Percentiles rank a stretch among this genome's conserved stretches.
phyloP scores from a whole-genome alignment of 2,797 vertebrate genomes.

The Buphagus erythrorhynchus region DNA sequence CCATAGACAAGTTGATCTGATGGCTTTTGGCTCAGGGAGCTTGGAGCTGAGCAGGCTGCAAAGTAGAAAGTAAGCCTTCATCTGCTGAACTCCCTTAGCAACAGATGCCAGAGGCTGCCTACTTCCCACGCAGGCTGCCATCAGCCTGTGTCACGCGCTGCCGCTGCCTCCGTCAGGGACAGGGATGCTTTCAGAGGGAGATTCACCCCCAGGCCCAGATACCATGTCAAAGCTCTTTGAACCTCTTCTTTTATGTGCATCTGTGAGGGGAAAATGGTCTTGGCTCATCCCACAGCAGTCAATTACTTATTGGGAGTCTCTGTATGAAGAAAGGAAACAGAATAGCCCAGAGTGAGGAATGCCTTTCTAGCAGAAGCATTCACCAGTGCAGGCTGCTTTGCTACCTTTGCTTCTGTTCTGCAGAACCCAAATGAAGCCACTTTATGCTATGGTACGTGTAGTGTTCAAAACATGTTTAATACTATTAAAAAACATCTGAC shows the following conservation, averaged over 20 bases:
- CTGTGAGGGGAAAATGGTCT: neutral
- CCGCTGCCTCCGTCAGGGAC: neutral
- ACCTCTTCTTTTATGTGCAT: neutral
- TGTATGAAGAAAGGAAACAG: neutral
- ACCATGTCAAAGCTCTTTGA: neutral
- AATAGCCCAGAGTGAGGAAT: neutral
- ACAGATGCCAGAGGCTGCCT: constrained; percentile 43
- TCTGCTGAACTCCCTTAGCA: constrained; percentile 9
- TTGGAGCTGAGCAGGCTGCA: neutral
- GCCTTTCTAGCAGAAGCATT: neutral
- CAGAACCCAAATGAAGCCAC: neutral
- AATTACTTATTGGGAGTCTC: neutral
- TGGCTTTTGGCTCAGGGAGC: constrained; percentile 8
- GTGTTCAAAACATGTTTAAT: neutral
- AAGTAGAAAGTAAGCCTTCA: constrained; percentile 4
- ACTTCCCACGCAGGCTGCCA: neutral
- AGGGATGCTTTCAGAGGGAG: neutral
- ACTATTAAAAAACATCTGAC: neutral
- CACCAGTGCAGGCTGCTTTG: neutral
- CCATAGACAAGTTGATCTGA: constrained; percentile 23
- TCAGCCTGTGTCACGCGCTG: neutral
- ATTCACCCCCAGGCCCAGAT: neutral
- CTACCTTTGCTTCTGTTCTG: neutral
- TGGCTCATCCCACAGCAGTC: neutral
- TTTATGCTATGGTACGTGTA: neutral